Evolutionary conservation across 2,113 vertebrate genomes (phyloP).

Genomic region (Oostethus manadensis): DNA sequence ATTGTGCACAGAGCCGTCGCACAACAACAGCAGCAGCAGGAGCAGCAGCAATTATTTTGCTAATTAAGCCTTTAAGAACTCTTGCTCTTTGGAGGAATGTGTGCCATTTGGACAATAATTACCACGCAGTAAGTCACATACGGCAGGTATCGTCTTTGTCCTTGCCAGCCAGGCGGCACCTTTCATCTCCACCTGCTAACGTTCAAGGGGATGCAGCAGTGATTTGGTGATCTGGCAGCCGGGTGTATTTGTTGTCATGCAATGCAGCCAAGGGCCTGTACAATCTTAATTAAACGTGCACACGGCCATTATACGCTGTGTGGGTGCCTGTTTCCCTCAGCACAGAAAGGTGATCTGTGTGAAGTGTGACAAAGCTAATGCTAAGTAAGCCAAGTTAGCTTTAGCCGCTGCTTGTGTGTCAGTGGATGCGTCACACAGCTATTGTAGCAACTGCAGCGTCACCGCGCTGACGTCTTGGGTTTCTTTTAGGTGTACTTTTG

Average conservation of each 20-base stretch:
- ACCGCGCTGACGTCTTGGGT: no score
- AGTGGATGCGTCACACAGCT: no score
- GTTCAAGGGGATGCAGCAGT: background rate
- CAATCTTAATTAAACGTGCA: conserved; percentile 5
- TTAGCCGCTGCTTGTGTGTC: background rate
- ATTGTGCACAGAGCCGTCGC: background rate
- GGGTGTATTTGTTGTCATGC: conserved; percentile 11
- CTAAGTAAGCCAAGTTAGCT: no score
- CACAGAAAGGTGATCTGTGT: background rate
- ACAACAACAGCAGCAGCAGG: background rate
- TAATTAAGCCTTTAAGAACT: conserved; percentile 14
- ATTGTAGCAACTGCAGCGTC: no score
- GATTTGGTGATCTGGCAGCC: conserved; percentile 36
- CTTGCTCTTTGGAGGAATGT: conserved; percentile 1
- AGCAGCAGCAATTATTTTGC: background rate
- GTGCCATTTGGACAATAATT: conserved; percentile 2
- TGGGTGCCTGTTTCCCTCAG: conserved; percentile 23
- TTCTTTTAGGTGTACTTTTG: no score
- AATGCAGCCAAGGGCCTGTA: background rate
- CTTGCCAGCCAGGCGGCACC: background rate
- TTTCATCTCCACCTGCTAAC: conserved; percentile 30
- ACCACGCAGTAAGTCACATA: background rate
- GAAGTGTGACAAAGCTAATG: background rate
- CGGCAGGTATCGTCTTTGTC: background rate
- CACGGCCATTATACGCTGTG: background rate